Conservation (phyloP, 2,888 invertebrate genomes). For the Erynnis tages region DNA sequence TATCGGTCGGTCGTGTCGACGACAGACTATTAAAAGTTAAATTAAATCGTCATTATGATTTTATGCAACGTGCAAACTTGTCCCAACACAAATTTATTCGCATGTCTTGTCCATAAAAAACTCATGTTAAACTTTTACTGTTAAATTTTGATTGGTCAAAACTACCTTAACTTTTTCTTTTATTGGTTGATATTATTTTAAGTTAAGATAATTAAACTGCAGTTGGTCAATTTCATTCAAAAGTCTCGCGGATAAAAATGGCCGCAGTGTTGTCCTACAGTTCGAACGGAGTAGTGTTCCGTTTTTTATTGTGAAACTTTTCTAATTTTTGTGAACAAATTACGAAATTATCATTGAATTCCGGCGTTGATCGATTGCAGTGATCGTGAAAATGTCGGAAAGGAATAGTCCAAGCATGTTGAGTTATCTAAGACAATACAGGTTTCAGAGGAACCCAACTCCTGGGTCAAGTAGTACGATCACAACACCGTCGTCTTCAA, state of each 20-base stretch:
- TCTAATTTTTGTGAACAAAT: conserved; percentile 46
- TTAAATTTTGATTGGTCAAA: not conserved
- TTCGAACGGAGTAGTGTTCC: conserved; percentile 53
- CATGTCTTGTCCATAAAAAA: too few species aligned
- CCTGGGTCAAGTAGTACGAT: conserved; percentile 57
- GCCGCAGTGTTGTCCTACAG: conserved; percentile 70
- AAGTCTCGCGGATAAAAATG: conserved; percentile 78
- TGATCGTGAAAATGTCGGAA: conserved; percentile 62
- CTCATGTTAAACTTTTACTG: not conserved
- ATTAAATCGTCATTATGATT: too few species aligned
- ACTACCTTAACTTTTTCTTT: not conserved
- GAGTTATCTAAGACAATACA: conserved; percentile 85
- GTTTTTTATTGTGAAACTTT: conserved; percentile 37
- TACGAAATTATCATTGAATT: conserved; percentile 31
- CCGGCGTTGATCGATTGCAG: conserved; percentile 12
- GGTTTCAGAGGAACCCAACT: conserved; percentile 84
- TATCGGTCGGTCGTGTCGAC: too few species aligned
- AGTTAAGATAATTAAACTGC: conserved; percentile 33
- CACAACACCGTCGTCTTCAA: conserved; percentile 59
- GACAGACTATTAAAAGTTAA: too few species aligned
- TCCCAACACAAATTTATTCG: not conserved
- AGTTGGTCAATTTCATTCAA: conserved; percentile 45
- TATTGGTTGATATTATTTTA: conserved; percentile 28
- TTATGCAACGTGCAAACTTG: too few species aligned
- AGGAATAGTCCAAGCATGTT: conserved; percentile 80